These are phyloP conservation scores for Diadumene lineata DNA, from an alignment of 92 coral and sea anemone genomes.

Conservation along the genomic window DNA sequence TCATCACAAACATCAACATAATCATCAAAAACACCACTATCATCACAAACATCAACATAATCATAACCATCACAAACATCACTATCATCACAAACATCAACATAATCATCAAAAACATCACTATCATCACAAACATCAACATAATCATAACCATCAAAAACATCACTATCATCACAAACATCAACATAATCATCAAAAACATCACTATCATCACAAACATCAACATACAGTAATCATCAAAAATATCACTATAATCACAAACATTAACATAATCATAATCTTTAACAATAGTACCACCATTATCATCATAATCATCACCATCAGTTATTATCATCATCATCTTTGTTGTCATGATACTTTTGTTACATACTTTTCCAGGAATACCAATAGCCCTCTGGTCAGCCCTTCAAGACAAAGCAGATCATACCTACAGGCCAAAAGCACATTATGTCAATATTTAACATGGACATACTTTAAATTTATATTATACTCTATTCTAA, in stretches of 20 bases:
- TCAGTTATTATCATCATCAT: background rate
- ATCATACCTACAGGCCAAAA: constrained; percentile 62
- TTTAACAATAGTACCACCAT: background rate
- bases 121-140: background rate
- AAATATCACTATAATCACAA: background rate
- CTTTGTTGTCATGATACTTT: background rate
- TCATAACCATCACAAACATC: background rate
- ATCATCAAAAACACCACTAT: background rate
- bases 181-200: background rate
- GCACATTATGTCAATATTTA: background rate
- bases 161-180: background rate
- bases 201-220: background rate
- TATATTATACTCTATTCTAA: no score
- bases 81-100: background rate
- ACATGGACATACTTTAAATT: background rate
- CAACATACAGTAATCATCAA: background rate
- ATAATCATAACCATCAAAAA: background rate
- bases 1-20: background rate
- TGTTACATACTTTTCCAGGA: constrained; percentile 81
- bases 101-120: background rate
- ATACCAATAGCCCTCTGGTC: constrained; percentile 84
- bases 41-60: background rate
- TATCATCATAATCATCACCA: background rate
- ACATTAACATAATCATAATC: background rate
- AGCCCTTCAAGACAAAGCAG: constrained; percentile 94